These are phyloP conservation scores for Pristionchus fissidentatus DNA, from an alignment of 2,888 invertebrate species.

Conservation along the genomic window DNA sequence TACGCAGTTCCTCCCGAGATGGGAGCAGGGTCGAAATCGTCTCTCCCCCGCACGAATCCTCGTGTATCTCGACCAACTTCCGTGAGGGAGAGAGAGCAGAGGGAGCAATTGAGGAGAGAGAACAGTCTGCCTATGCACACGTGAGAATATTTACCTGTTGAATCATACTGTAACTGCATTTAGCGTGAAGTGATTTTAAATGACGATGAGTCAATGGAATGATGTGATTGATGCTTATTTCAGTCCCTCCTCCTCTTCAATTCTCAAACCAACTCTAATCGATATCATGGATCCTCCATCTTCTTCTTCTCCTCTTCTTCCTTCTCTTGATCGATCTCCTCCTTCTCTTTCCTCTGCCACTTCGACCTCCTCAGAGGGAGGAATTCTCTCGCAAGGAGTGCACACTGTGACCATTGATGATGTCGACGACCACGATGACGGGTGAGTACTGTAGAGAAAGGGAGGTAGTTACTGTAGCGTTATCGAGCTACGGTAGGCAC, in stretches of 20 bases:
- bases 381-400: neutral
- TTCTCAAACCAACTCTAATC: slow-evolving; percentile 33
- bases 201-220: neutral
- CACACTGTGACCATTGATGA: slow-evolving; percentile 38
- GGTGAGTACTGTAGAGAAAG: too few species aligned
- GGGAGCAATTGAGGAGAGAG: neutral
- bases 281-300: slow-evolving; percentile 26
- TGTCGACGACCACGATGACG: slow-evolving; percentile 37
- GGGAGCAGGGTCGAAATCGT: neutral
- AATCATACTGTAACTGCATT: neutral
- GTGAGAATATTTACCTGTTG: neutral
- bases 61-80: slow-evolving; percentile 35
- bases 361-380: neutral
- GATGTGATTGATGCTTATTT: neutral
- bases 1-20: slow-evolving; percentile 59
- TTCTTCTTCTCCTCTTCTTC: neutral
- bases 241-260: slow-evolving; percentile 35
- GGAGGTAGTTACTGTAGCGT: slow-evolving; percentile 5
- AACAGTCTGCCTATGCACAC: neutral
- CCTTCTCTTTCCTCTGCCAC: slow-evolving; percentile 42
- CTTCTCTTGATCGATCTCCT: slow-evolving; percentile 21
- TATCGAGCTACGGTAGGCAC: too few species aligned
- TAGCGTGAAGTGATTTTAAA: too few species aligned
- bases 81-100: slow-evolving; percentile 37
- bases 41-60: slow-evolving; percentile 42